A percentile compares a stretch with the other conserved stretches of the same genome.
These are phyloP conservation scores for Acropora yongei DNA, from an alignment of 64 coral and sea anemone species.

Conservation along the genomic window DNA sequence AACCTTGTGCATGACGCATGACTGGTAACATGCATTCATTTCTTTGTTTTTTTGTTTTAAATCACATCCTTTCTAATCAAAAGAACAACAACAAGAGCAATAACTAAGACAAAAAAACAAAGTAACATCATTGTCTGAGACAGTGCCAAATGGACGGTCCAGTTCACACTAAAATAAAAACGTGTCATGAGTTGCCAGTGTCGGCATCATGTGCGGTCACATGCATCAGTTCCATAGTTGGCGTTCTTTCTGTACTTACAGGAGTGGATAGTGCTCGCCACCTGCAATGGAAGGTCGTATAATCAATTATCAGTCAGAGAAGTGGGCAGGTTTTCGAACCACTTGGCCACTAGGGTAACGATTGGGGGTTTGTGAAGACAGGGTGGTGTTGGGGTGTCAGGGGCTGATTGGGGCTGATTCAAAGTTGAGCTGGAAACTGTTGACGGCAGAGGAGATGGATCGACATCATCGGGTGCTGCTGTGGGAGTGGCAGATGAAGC, in stretches of 20 bases:
- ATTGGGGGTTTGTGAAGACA: not conserved
- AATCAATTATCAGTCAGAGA: not conserved
- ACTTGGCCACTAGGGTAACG: slow-evolving; percentile 43
- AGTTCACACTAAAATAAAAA: not conserved
- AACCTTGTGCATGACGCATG: no score
- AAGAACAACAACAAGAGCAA: no score
- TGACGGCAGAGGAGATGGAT: not conserved
- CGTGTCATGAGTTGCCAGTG: not conserved
- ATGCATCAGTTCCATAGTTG: no score
- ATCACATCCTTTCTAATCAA: no score
- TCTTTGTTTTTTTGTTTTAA: no score
- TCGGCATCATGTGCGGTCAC: not conserved
- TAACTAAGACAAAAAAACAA: not conserved
- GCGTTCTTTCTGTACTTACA: not conserved
- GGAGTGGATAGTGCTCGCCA: slow-evolving; percentile 3
- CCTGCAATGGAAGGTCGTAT: not conserved
- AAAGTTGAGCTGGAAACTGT: not conserved
- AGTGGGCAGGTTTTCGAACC: slow-evolving; percentile 27
- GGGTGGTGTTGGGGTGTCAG: not conserved
- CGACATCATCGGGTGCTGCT: not conserved
- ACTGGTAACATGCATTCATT: no score
- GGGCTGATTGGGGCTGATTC: no score
- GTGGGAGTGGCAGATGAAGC: not conserved
- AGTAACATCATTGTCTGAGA: not conserved
- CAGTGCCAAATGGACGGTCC: slow-evolving; percentile 2